Percentiles rank a stretch among this genome's conserved stretches.
Conservation (phyloP, 2,113 vertebrate species). For the Tautogolabrus adspersus region DNA sequence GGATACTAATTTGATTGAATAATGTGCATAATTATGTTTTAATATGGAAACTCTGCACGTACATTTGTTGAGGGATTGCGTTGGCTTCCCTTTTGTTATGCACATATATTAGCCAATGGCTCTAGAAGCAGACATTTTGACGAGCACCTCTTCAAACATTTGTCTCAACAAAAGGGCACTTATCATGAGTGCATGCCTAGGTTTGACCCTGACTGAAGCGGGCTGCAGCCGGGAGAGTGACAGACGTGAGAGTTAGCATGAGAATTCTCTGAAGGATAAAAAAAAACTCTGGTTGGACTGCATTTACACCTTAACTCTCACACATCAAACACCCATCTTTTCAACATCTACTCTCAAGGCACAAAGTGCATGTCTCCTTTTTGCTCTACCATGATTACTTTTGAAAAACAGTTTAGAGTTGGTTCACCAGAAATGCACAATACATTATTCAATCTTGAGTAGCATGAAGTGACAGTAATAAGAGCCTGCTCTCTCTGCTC, state of each 20-base stretch:
- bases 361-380: background rate
- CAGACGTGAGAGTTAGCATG: constrained; percentile 3
- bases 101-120: constrained; percentile 58
- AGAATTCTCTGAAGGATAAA: constrained; percentile 6
- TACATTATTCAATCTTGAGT: background rate
- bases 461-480: background rate
- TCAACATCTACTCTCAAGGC: constrained; percentile 20
- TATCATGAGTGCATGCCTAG: constrained; percentile 50
- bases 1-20: constrained; percentile 66
- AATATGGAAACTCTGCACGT: constrained; percentile 49
- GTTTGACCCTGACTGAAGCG: constrained; percentile 52
- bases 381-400: background rate
- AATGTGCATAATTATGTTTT: constrained; percentile 68
- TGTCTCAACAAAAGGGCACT: constrained; percentile 64
- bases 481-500: too few species aligned
- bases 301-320: constrained; percentile 16
- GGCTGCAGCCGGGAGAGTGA: constrained; percentile 27
- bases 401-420: background rate
- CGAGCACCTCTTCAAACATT: constrained; percentile 64
- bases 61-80: constrained; percentile 50
- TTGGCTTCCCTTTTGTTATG: constrained; percentile 54
- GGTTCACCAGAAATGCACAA: background rate
- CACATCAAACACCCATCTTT: constrained; percentile 33
- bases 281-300: constrained; percentile 9
- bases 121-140: constrained; percentile 54